Evolutionary conservation across 2,113 vertebrate species (phyloP).

Genomic region (Chionodraco myersi): DNA sequence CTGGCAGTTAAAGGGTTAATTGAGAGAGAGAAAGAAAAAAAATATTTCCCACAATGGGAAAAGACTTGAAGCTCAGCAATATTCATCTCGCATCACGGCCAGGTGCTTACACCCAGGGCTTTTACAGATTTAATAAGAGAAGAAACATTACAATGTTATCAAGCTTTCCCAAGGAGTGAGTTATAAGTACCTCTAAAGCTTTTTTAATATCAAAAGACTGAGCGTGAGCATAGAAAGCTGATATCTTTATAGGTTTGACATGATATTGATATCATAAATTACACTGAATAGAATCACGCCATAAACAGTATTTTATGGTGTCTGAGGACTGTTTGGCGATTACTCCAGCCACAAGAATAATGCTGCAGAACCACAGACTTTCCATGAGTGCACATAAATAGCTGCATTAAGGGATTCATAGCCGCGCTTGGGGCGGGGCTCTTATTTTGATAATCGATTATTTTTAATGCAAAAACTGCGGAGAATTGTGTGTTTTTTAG

Average conservation of each 20-base stretch:
- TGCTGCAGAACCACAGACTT: neutral
- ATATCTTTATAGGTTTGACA: neutral
- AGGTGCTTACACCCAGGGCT: too few relatives aligned
- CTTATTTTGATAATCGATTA: too few relatives aligned
- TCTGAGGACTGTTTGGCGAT: neutral
- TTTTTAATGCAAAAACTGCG: too few relatives aligned
- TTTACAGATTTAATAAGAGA: neutral
- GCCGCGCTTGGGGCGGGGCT: neutral
- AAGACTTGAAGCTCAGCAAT: neutral
- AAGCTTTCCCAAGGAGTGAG: neutral
- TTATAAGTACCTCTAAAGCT: neutral
- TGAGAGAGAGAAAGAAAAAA: neutral
- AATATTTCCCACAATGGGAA: neutral
- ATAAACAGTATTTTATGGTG: neutral
- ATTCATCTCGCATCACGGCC: neutral
- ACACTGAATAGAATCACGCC: neutral
- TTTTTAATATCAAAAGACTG: neutral
- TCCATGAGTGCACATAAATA: neutral
- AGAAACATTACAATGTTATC: neutral
- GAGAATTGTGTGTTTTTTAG: too few relatives aligned
- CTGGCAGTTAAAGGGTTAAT: too few relatives aligned
- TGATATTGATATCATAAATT: neutral
- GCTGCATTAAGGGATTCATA: neutral
- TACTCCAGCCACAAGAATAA: neutral
- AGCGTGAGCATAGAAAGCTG: neutral